Conservation (phyloP, 1,140 invertebrate genomes). For the Drosophila pseudoobscura region DNA sequence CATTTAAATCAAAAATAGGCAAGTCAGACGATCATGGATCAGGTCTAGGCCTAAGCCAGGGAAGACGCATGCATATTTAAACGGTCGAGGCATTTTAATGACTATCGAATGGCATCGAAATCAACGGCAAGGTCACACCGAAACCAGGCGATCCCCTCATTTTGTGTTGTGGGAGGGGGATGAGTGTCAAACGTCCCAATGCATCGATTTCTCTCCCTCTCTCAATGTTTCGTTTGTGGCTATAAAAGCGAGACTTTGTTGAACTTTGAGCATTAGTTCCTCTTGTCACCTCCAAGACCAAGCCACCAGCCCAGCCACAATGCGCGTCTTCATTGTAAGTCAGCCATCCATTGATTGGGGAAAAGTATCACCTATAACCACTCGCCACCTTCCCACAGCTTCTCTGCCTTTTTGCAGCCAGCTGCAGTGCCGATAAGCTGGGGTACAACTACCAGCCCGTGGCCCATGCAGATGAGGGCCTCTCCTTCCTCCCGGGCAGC, state of each 20-base stretch:
- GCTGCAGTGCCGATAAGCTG: conserved; percentile 63
- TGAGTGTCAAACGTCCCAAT: conserved; percentile 1
- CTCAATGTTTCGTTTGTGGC: conserved; percentile 10
- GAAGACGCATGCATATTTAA: conserved; percentile 58
- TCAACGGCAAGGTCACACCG: conserved; percentile 61
- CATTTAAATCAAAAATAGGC: conserved; percentile 70
- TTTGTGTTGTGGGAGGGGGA: conserved; percentile 35
- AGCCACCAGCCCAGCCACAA: conserved; percentile 32
- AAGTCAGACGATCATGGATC: conserved; percentile 48
- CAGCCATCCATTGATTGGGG: too few relatives aligned
- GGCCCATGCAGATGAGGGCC: conserved; percentile 62
- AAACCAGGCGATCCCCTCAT: conserved; percentile 12
- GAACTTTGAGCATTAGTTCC: conserved; percentile 61
- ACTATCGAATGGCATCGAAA: conserved; percentile 60
- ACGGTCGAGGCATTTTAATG: conserved; percentile 60
- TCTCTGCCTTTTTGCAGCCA: conserved; percentile 67
- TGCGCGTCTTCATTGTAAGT: conserved; percentile 76
- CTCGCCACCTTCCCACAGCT: conserved; percentile 24
- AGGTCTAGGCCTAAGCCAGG: conserved; percentile 58
- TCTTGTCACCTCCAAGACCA: conserved; percentile 39
- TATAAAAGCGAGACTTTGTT: conserved; percentile 55
- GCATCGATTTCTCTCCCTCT: too few relatives aligned
- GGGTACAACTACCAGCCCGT: conserved; percentile 76
- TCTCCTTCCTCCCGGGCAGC: conserved; percentile 59
- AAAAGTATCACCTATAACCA: conserved; percentile 4